Conservation (phyloP, 2,797 vertebrate species). For the Sitta carolinensis region DNA sequence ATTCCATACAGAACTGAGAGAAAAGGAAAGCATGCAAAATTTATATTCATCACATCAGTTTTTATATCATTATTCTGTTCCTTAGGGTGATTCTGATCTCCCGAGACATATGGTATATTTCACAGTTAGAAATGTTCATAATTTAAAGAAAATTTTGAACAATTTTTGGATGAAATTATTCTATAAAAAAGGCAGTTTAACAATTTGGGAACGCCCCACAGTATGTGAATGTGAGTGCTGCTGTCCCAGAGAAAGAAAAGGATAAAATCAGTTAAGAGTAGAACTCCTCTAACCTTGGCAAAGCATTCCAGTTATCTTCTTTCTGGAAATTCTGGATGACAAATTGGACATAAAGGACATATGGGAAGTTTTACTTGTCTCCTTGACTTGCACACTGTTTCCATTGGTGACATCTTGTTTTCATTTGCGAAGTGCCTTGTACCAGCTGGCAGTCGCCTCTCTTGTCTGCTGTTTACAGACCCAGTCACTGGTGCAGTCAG, state of each 20-base stretch:
- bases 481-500: not conserved
- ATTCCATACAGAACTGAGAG: conserved; percentile 24
- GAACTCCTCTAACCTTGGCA: not conserved
- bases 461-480: not conserved
- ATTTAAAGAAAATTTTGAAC: not conserved
- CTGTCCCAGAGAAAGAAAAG: not conserved
- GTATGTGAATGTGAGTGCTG: not conserved
- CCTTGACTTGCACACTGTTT: not conserved
- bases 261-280: not conserved
- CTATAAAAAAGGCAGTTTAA: not conserved
- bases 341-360: not conserved
- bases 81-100: not conserved
- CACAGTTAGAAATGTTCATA: not conserved
- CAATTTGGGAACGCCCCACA: not conserved
- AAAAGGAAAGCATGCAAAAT: not conserved
- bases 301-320: not conserved
- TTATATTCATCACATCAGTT: not conserved
- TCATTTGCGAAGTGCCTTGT: not conserved
- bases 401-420: not conserved
- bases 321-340: not conserved
- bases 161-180: not conserved
- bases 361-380: not conserved
- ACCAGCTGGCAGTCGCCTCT: not conserved
- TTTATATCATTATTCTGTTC: not conserved
- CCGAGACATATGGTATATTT: not conserved